Base-by-base conservation (phyloP, 2,888 invertebrate species). In the Pristionchus japonicus region DNA sequence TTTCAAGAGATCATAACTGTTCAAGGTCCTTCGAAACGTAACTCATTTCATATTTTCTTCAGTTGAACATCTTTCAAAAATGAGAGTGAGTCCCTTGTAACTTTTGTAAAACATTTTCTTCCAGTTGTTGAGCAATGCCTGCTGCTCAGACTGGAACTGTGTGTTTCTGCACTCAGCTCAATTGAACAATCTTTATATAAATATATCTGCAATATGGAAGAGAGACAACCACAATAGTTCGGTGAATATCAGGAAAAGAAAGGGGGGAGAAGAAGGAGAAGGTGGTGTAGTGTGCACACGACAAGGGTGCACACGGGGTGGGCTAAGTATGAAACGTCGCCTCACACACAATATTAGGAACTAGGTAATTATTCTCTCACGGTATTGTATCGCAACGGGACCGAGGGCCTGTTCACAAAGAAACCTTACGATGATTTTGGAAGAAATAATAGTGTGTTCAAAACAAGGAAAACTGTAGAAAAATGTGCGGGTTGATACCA, bases 171-270 rank as follows among this genome's bases (percentile, higher is more conserved):
- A 9, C 7, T 74, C 67, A 31, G 17, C 70, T 74, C 70, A 74
- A 74, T 74, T 74, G 70, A 74, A 74, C 70, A 74, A 74, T 74
- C 70, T 74, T 74, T 74, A 74, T 74, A 74, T 74, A 74, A 74
- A 74, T 74, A 74, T 74, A 74, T 74, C 70, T 74, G 70, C 15
- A 74, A 74, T 74, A 74, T 74, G 40, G 40, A 40, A 40, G 70
- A 74, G 70, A 74, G 70, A 74, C 70, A 74, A 74, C 70, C 70
- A 74, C 70, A 74, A 74, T 74, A 74, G 70, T 74, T 74, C 70
- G 70, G 43, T 74, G 70, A 64, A 64, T 74, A 74, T 74, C 70
- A 57, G 6, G n/a, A 20, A n/a, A 74, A 40, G 37, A 74, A 40
- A 20, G 23, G 70, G 70, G 70, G 7, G 23, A 3, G 37, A 40